These are phyloP conservation scores for Lipotes vexillifer DNA, from an alignment of 2,113 vertebrate species.

Conservation along the genomic window DNA sequence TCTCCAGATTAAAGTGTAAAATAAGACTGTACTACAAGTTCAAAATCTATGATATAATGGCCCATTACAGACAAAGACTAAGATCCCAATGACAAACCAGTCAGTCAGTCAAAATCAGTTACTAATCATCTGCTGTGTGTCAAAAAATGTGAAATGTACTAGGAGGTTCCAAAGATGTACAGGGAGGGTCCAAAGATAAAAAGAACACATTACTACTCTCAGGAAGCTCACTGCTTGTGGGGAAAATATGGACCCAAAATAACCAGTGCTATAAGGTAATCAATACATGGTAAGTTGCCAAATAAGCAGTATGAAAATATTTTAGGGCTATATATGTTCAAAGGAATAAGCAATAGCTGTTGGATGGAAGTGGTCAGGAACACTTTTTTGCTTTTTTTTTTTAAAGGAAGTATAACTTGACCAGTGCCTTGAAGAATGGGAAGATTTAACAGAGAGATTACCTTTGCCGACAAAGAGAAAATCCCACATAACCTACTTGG, in stretches of 20 bases:
- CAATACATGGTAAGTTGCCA: background rate
- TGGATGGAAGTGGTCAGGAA: background rate
- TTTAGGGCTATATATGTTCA: background rate
- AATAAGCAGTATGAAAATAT: background rate
- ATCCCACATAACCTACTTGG: background rate
- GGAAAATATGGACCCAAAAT: background rate
- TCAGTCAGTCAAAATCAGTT: background rate
- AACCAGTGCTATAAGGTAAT: background rate
- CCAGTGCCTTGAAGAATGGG: background rate
- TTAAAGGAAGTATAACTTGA: background rate
- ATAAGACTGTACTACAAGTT: background rate
- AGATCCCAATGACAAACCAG: background rate
- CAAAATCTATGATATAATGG: background rate
- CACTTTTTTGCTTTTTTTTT: background rate
- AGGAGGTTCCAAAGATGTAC: background rate
- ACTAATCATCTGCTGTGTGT: background rate
- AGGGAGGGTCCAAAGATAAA: background rate
- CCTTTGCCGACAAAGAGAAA: slow-evolving; percentile 3
- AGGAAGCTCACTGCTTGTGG: background rate
- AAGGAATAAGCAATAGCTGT: background rate
- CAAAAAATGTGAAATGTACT: background rate
- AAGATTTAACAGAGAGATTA: background rate
- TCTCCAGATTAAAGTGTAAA: background rate
- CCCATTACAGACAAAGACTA: background rate
- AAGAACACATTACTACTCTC: background rate